Evolutionary conservation across 1,140 invertebrate species (phyloP).

Genomic region (Dendroctonus valens): DNA sequence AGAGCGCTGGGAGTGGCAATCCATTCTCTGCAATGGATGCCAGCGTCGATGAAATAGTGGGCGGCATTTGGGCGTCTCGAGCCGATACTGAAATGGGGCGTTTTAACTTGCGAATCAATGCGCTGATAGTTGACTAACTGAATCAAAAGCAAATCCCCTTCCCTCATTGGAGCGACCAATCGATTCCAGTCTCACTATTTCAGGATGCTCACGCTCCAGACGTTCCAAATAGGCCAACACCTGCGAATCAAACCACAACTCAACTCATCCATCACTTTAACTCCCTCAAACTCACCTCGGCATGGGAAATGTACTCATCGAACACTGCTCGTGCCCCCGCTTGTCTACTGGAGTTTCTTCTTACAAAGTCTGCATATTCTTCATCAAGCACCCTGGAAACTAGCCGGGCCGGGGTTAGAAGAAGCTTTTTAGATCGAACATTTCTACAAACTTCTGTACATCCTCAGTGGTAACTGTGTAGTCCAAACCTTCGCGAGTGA

Average conservation of each 20-base stretch:
- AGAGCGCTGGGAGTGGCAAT: constrained; percentile 64
- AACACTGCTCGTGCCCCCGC: background rate
- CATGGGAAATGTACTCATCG: constrained; percentile 6
- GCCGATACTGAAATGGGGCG: constrained; percentile 8
- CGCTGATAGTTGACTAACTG: too few species aligned
- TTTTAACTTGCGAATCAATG: too few species aligned
- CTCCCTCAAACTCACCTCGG: background rate
- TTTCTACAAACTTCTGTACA: constrained; percentile 16
- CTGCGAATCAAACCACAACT: background rate
- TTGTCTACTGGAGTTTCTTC: background rate
- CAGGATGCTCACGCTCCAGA: background rate
- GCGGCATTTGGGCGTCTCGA: constrained; percentile 48
- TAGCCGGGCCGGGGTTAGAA: constrained; percentile 50
- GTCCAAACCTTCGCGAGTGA: constrained; percentile 10
- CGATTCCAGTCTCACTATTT: background rate
- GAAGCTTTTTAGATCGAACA: background rate
- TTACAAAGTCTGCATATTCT: constrained; percentile 3
- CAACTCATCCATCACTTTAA: constrained; percentile 35
- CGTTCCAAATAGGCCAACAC: constrained; percentile 1
- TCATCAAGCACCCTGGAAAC: constrained; percentile 4
- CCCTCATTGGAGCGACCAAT: background rate
- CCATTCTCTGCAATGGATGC: constrained; percentile 70
- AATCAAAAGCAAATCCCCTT: constrained; percentile 29
- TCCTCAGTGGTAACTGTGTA: constrained; percentile 29
- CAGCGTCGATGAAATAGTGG: constrained; percentile 64